Conservation (phyloP, 2,113 vertebrate genomes). For the Martes martes region DNA sequence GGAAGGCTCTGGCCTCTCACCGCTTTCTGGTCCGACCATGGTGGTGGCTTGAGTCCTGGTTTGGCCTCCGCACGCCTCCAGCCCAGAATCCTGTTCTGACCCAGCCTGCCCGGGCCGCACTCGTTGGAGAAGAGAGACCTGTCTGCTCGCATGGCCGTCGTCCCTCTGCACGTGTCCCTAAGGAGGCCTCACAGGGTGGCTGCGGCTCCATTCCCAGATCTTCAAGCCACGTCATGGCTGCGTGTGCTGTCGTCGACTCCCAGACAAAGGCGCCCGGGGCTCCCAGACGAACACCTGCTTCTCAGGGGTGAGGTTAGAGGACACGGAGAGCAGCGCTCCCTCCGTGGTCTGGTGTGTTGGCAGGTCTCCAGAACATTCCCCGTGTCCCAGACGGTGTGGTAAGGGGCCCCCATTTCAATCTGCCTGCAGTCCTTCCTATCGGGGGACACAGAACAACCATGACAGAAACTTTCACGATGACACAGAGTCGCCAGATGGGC, state of each 20-base stretch:
- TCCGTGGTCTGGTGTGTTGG: neutral
- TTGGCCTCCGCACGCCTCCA: neutral
- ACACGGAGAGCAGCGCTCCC: neutral
- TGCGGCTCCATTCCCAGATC: rapidly evolving
- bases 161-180: neutral
- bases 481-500: neutral
- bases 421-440: neutral
- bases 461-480: neutral
- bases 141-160: neutral
- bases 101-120: neutral
- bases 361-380: neutral
- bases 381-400: neutral
- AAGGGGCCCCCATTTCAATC: neutral
- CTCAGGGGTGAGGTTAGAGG: neutral
- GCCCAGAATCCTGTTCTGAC: neutral
- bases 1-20: neutral
- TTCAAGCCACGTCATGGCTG: neutral
- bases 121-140: neutral
- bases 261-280: neutral
- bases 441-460: neutral
- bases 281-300: neutral
- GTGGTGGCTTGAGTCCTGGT: rapidly evolving
- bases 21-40: neutral
- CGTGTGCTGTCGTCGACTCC: rapidly evolving
- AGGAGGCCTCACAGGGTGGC: neutral